Base-by-base conservation (phyloP, 1,140 invertebrate species). In the Sinonovacula constricta region DNA sequence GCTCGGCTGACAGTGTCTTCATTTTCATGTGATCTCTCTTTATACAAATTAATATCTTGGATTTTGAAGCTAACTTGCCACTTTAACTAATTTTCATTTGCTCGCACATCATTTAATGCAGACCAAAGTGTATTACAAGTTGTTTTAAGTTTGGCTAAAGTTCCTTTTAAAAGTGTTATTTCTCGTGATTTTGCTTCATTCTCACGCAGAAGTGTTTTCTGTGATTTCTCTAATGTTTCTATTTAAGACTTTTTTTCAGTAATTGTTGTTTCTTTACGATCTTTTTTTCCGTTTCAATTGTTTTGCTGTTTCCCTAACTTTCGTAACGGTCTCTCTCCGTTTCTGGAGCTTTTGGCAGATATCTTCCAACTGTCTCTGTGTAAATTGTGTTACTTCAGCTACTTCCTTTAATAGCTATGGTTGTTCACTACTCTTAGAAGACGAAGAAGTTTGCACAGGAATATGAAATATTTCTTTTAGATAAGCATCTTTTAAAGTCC, bases 251-350 rank as follows among this genome's bases (percentile, higher is more conserved):
- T 57, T 24, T 57, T 57, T 57, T 26, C 26, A n/a, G 15, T 7
- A 57, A 57, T 12, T 12, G 15, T 7, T n/a, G 7, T 57, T 57
- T 26, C 54, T 7, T 10, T 15, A 7, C 26, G 7, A 7, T 57
- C 54, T 57, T 12, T 7, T n/a, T 57, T 57, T 57, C 54, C 54
- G 7, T 57, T 57, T 57, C 54, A n/a, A 22, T 22, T 57, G 54
- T 24, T 57, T 57, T 12, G 15, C 15, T 14, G 26, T 57, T 57
- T 57, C 54, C 24, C 15, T 57, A 7, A 57, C 15, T 57, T 57
- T 5, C 24, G 10, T 57, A 12, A 57, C 54, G 7, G 15, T 57
- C 7, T 57, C 7, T 22, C 54, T 57, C 7, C 54, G 15, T 57
- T 57, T 22, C 10, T n/a, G 15, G 7, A 57, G 24, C 22, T n/a